These are phyloP conservation scores for Perithous albicinctus DNA, from an alignment of 2,888 invertebrate species.

Conservation along the genomic window DNA sequence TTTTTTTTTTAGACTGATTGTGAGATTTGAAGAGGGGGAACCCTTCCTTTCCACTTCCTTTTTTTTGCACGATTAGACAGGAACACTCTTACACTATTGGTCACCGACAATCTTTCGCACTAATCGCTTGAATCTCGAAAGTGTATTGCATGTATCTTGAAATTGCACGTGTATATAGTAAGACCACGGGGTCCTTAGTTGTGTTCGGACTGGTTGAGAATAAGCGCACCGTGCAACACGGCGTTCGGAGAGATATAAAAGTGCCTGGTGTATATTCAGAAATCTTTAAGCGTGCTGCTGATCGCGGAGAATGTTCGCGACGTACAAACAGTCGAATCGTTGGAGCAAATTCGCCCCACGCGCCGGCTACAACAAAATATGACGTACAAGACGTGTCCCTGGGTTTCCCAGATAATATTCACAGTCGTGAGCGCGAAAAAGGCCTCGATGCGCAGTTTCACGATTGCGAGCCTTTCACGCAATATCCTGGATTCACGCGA, in stretches of 20 bases:
- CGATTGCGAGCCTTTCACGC: constrained; percentile 36
- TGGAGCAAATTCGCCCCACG: constrained; percentile 35
- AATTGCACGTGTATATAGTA: too few species aligned
- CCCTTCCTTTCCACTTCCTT: too few species aligned
- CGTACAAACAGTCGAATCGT: constrained; percentile 34
- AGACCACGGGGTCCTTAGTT: too few species aligned
- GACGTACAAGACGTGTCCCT: constrained; percentile 22
- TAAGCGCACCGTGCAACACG: constrained; percentile 46
- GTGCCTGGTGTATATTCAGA: constrained; percentile 16
- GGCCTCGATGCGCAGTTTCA: constrained; percentile 24
- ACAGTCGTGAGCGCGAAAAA: constrained; percentile 1
- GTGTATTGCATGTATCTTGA: too few species aligned
- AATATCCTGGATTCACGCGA: constrained; percentile 21
- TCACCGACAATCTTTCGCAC: not conserved
- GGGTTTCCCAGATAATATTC: not conserved
- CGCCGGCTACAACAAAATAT: not conserved
- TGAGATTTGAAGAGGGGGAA: too few species aligned
- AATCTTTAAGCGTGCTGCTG: constrained; percentile 44
- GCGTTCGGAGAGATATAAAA: constrained; percentile 60
- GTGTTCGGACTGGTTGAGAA: not conserved
- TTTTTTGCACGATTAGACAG: not conserved
- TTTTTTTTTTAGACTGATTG: too few species aligned
- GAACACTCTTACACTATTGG: not conserved
- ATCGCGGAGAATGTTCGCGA: constrained; percentile 50
- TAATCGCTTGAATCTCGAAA: not conserved